Conservation (phyloP, 2,888 invertebrate species). For the Heliothis peltigera region DNA sequence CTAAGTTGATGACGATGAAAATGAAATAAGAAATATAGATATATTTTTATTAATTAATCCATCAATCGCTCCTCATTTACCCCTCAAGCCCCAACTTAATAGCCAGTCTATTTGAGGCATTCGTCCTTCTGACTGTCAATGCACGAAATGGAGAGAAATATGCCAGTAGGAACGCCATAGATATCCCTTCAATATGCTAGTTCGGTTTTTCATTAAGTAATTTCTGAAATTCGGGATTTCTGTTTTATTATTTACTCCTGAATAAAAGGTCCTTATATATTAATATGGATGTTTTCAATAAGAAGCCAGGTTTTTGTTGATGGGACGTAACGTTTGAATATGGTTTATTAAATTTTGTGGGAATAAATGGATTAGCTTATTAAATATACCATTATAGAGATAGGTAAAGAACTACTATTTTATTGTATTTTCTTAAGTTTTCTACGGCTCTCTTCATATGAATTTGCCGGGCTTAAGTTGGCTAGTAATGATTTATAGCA, state of each 20-base stretch:
- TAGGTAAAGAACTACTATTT: too few relatives aligned
- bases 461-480: too few relatives aligned
- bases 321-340: slow-evolving; percentile 18
- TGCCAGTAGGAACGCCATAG: slow-evolving; percentile 48
- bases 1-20: too few relatives aligned
- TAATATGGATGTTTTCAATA: slow-evolving; percentile 26
- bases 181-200: slow-evolving; percentile 51
- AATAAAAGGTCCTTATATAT: slow-evolving; percentile 27
- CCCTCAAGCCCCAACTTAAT: slow-evolving; percentile 26
- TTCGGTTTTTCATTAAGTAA: slow-evolving; percentile 59
- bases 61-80: slow-evolving; percentile 29
- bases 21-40: too few relatives aligned
- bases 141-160: slow-evolving; percentile 56
- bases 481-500: too few relatives aligned
- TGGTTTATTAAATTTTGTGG: slow-evolving; percentile 1
- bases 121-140: slow-evolving; percentile 53
- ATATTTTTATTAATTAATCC: neutral
- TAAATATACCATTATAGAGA: neutral
- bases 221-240: slow-evolving; percentile 39
- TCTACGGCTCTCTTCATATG: too few relatives aligned
- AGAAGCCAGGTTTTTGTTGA: slow-evolving; percentile 24
- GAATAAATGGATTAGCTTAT: slow-evolving; percentile 20
- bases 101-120: slow-evolving; percentile 61
- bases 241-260: slow-evolving; percentile 46
- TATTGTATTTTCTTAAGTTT: too few relatives aligned